Conservation (phyloP, 1,140 invertebrate species). For the Acromyrmex charruanus region DNA sequence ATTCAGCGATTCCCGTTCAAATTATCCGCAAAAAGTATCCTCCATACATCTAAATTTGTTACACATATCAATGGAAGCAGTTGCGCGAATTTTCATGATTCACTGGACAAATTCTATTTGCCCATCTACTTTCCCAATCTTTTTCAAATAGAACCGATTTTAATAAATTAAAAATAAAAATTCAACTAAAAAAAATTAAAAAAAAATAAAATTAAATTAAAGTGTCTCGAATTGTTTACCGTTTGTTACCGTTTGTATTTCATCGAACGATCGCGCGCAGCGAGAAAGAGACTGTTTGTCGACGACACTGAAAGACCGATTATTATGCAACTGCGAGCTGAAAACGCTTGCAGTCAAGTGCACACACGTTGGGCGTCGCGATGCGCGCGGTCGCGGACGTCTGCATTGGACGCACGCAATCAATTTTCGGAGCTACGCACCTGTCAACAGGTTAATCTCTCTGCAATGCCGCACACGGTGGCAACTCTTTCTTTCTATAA, state of each 20-base stretch:
- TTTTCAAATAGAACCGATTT: not conserved
- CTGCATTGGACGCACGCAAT: constrained; percentile 60
- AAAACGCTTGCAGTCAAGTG: constrained; percentile 67
- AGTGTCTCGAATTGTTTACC: not conserved
- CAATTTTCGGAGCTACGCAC: constrained; percentile 65
- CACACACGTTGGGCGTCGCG: constrained; percentile 41
- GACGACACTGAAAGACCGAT: constrained; percentile 26
- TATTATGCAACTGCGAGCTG: constrained; percentile 56
- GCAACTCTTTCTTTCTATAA: not conserved
- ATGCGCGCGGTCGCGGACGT: constrained; percentile 51
- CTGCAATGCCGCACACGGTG: not conserved
- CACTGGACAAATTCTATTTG: not conserved
- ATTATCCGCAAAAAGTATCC: constrained; percentile 48
- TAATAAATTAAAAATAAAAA: constrained; percentile 6
- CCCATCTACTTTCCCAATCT: not conserved
- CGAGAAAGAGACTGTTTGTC: constrained; percentile 22
- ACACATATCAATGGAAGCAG: not conserved
- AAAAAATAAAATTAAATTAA: not conserved
- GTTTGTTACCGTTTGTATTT: constrained; percentile 2
- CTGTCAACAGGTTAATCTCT: constrained; percentile 63
- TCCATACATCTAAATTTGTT: not conserved
- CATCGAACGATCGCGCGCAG: not conserved
- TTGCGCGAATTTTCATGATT: constrained; percentile 9
- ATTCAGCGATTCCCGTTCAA: constrained; percentile 17
- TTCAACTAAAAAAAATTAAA: no score